A percentile compares a stretch with the other conserved stretches of the same genome.
phyloP scores from a whole-genome alignment of 2,797 vertebrate species.

The Typhlichthys eigenmanni region DNA sequence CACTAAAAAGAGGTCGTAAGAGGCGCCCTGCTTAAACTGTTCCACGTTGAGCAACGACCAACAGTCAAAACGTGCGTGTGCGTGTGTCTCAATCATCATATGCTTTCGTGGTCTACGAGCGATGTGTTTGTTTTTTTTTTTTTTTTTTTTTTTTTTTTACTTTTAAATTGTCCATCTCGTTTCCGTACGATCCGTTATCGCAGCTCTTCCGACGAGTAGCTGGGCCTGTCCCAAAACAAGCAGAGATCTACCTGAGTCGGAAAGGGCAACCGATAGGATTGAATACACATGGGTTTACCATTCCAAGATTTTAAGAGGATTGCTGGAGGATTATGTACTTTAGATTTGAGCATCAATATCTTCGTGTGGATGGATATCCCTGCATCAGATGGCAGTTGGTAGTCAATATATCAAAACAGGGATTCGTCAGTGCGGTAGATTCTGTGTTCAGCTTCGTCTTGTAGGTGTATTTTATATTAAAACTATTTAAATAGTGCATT shows the following conservation, averaged over 20 bases:
- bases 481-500: no score
- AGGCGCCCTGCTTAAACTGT: conserved; percentile 48
- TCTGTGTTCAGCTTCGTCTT: conserved; percentile 13
- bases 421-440: conserved; percentile 16
- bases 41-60: conserved; percentile 43
- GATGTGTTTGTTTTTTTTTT: conserved; percentile 24
- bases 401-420: conserved; percentile 11
- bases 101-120: conserved; percentile 47
- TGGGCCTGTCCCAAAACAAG: conserved; percentile 11
- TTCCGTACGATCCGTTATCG: not conserved
- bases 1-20: conserved; percentile 35
- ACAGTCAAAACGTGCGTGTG: conserved; percentile 53
- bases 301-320: conserved; percentile 58
- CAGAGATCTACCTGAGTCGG: conserved; percentile 43
- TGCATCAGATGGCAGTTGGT: conserved; percentile 32
- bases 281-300: conserved; percentile 73
- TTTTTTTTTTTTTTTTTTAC: conserved; percentile 18
- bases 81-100: conserved; percentile 23
- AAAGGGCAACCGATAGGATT: conserved; percentile 56
- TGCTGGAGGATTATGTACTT: conserved; percentile 52
- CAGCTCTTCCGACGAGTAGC: conserved; percentile 3
- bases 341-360: conserved; percentile 46
- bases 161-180: conserved; percentile 25
- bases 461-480: no score
- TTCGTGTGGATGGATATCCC: conserved; percentile 47